Conservation (phyloP, 2,113 vertebrate genomes). For the Pangasianodon hypophthalmus region DNA sequence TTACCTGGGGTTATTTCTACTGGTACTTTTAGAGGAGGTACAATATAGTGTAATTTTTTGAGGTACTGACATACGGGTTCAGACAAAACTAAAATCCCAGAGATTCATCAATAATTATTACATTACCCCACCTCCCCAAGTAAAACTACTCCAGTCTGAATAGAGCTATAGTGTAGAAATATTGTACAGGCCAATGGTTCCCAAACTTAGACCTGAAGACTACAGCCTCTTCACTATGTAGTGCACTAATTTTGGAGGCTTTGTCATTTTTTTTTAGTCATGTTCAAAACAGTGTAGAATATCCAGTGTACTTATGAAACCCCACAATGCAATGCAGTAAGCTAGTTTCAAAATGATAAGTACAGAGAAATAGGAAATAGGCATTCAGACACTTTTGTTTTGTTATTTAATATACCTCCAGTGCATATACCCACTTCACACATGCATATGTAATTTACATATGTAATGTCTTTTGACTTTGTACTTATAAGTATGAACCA, state of each 20-base stretch:
- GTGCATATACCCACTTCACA: background rate
- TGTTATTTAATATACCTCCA: background rate
- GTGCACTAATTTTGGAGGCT: background rate
- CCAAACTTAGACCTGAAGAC: background rate
- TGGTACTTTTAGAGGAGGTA: background rate
- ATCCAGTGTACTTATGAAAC: background rate
- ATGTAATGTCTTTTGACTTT: background rate
- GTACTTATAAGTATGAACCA: background rate
- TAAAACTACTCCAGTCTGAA: background rate
- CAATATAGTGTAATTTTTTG: background rate
- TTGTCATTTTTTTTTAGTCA: background rate
- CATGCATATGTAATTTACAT: too few species aligned
- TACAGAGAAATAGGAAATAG: background rate
- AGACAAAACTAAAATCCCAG: background rate
- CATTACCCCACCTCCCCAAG: background rate
- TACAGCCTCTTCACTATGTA: background rate
- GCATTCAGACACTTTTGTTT: background rate
- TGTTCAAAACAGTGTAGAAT: background rate
- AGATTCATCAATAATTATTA: background rate
- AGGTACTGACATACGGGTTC: background rate
- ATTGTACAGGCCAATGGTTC: background rate
- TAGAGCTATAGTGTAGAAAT: background rate
- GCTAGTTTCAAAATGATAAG: background rate
- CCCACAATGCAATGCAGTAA: background rate
- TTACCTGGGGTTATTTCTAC: background rate